Evolutionary conservation across 1,140 invertebrate genomes (phyloP).

Genomic region (Diorhabda carinulata): DNA sequence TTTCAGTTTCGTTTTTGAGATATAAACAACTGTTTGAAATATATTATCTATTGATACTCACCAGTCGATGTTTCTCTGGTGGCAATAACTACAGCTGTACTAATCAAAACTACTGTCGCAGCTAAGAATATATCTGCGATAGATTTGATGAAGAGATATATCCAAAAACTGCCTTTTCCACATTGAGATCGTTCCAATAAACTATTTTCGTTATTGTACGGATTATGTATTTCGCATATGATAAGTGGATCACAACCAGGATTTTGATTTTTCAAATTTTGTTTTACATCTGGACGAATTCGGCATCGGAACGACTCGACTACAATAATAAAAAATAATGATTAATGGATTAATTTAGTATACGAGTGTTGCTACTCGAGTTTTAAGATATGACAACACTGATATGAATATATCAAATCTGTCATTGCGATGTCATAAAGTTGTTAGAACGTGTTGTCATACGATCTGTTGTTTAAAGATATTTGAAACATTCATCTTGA

Average conservation of each 20-base stretch:
- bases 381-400: too few relatives aligned
- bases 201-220: constrained; percentile 60
- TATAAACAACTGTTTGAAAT: too few relatives aligned
- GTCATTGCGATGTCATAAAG: too few relatives aligned
- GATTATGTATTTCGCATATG: constrained; percentile 63
- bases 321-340: constrained; percentile 31
- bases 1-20: too few relatives aligned
- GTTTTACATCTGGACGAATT: constrained; percentile 48
- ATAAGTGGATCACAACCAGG: constrained; percentile 56
- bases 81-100: constrained; percentile 74
- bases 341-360: background rate
- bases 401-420: too few relatives aligned
- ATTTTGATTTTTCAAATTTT: constrained; percentile 33
- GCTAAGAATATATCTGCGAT: constrained; percentile 74
- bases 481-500: too few relatives aligned
- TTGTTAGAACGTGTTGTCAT: too few relatives aligned
- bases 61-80: constrained; percentile 74
- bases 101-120: constrained; percentile 64
- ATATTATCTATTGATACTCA: background rate
- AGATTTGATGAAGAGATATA: constrained; percentile 65
- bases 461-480: too few relatives aligned
- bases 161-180: constrained; percentile 64
- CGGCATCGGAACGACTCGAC: constrained; percentile 56
- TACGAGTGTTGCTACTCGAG: too few relatives aligned
- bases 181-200: constrained; percentile 64